Evolutionary conservation across 1,140 invertebrate genomes (phyloP).

Genomic region (Steinernema feltiae): DNA sequence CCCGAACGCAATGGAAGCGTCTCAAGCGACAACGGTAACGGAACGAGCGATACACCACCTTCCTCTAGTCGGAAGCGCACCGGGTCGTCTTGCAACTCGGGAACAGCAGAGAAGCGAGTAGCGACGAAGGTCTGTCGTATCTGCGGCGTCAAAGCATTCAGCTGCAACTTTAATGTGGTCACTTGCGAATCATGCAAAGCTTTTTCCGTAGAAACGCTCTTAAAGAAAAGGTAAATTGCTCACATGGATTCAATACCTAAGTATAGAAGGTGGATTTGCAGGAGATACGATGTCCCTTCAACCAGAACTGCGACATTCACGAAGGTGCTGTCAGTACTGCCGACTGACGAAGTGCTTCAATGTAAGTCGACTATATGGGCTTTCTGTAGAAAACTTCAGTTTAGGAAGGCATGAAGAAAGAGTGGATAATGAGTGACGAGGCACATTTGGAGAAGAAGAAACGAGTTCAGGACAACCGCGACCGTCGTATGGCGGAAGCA

Average conservation of each 20-base stretch:
- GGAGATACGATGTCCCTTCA: slow-evolving; percentile 90
- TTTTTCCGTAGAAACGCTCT: slow-evolving; percentile 92
- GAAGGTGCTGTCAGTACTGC: slow-evolving; percentile 92
- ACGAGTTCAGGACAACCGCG: slow-evolving; percentile 84
- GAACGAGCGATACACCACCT: not conserved
- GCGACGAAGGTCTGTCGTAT: slow-evolving; percentile 69
- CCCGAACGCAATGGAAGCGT: not conserved
- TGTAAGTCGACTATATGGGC: slow-evolving; percentile 32
- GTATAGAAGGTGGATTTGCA: slow-evolving; percentile 59
- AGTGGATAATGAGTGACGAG: slow-evolving; percentile 93
- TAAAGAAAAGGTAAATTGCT: slow-evolving; percentile 72
- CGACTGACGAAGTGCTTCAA: slow-evolving; percentile 83
- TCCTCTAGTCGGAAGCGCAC: slow-evolving; percentile 33
- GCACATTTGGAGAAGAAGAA: slow-evolving; percentile 81
- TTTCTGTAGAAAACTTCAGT: not conserved
- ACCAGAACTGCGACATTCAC: slow-evolving; percentile 85
- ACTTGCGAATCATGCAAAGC: slow-evolving; percentile 97
- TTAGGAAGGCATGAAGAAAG: slow-evolving; percentile 83
- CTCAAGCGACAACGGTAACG: not conserved
- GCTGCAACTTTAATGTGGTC: slow-evolving; percentile 96
- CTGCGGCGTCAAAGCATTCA: slow-evolving; percentile 82
- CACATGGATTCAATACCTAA: too few species aligned
- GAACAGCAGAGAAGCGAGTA: slow-evolving; percentile 41
- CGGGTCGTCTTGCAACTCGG: slow-evolving; percentile 23
- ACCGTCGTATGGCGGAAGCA: slow-evolving; percentile 52